A percentile compares a stretch with the other conserved stretches of the same genome.
Evolutionary conservation across 2,797 vertebrate genomes (phyloP).

Genomic region (Enteromius afrohamiltoni): DNA sequence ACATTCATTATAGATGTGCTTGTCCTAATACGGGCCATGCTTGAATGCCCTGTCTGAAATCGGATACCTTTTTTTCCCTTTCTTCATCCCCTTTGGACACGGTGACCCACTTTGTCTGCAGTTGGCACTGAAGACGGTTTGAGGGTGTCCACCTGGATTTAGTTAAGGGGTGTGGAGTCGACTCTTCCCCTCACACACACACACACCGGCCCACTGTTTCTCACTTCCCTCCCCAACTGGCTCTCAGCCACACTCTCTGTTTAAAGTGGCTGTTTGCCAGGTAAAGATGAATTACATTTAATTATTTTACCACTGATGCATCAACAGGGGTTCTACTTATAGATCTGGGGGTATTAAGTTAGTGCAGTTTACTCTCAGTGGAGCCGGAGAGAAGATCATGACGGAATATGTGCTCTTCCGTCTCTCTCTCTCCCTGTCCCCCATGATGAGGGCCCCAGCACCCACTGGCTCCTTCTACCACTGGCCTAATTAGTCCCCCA

Average conservation of each 20-base stretch:
- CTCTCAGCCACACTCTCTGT: conserved; percentile 56
- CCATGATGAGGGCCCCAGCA: conserved; percentile 67
- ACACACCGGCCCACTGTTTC: conserved; percentile 58
- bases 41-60: conserved; percentile 45
- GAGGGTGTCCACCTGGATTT: conserved; percentile 70
- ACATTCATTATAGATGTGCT: conserved; percentile 46
- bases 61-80: conserved; percentile 15
- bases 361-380: conserved; percentile 64
- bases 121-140: conserved; percentile 59
- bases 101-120: conserved; percentile 71
- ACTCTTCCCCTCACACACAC: conserved; percentile 59
- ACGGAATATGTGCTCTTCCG: conserved; percentile 55
- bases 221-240: conserved; percentile 38
- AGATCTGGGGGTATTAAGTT: conserved; percentile 68
- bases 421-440: conserved; percentile 64
- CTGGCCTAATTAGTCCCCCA: conserved; percentile 84
- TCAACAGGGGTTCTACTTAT: conserved; percentile 64
- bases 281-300: conserved; percentile 62
- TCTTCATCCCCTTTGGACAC: conserved; percentile 44
- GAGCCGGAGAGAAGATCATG: conserved; percentile 54
- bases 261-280: conserved; percentile 70
- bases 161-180: conserved; percentile 68
- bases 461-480: conserved; percentile 69
- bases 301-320: conserved; percentile 65
- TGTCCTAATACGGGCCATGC: conserved; percentile 32